These are phyloP conservation scores for Zaprionus africanus DNA, from an alignment of 1,140 invertebrate genomes.

Conservation along the genomic window DNA sequence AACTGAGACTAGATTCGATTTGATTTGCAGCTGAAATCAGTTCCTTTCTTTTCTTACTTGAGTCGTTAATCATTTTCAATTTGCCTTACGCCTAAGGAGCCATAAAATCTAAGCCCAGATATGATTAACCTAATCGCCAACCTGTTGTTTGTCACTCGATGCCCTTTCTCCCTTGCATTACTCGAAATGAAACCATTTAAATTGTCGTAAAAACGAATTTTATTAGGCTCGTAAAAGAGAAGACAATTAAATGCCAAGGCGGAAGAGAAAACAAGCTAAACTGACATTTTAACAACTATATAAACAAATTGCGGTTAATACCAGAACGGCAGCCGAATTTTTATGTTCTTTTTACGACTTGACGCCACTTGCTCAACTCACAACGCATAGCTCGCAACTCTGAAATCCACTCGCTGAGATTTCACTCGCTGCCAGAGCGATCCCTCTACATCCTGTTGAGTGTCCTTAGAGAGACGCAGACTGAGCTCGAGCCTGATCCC, in stretches of 20 bases:
- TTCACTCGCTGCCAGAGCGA: slow-evolving; percentile 52
- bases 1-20: background rate
- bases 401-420: slow-evolving; percentile 12
- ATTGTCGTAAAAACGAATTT: slow-evolving; percentile 81
- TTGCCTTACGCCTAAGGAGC: background rate
- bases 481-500: slow-evolving; percentile 44
- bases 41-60: background rate
- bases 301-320: slow-evolving; percentile 83
- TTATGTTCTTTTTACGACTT: slow-evolving; percentile 84
- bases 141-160: slow-evolving; percentile 59
- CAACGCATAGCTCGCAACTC: slow-evolving; percentile 5
- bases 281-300: slow-evolving; percentile 82
- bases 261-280: slow-evolving; percentile 61
- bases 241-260: slow-evolving; percentile 77
- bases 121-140: slow-evolving; percentile 37
- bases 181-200: slow-evolving; percentile 74
- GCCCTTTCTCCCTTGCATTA: slow-evolving; percentile 13
- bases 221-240: slow-evolving; percentile 76
- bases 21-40: background rate
- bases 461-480: slow-evolving; percentile 29
- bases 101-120: slow-evolving; percentile 16
- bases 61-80: slow-evolving; percentile 1
- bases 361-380: slow-evolving; percentile 69
- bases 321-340: slow-evolving; percentile 59
- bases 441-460: slow-evolving; percentile 39